Evolutionary conservation across 2,113 vertebrate genomes (phyloP), one percentile per base, ranked within the genome.

Genomic region (Channa argus): DNA sequence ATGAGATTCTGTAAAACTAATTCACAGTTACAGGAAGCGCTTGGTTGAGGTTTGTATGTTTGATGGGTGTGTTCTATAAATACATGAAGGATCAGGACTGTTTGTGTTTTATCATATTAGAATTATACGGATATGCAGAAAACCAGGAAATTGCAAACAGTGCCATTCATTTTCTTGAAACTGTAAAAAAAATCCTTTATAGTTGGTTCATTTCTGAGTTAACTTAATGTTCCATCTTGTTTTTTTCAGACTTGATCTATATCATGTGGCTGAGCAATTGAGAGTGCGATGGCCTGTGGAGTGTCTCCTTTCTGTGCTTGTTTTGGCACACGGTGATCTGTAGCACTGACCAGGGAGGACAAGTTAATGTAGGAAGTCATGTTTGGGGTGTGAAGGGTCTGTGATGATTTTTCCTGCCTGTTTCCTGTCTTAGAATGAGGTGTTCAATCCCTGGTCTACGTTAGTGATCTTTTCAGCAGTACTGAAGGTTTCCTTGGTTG

Each of bases 381-480:
- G 65, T 53, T 68, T 59, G 38, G 34, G 85, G 82, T 77, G 86
- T 68, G 78, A 88, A 79, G 74, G 24, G 68, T 14, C 62, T 46
- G 15, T 49, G 77, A 79, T 54, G 75, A 24, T 41, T 78, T 67
- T 74, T 52, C 67, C 68, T 62, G 49, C 47, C 71, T 33, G 39
- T n/a, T 77, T 86, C 77, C 79, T 74, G 69, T 72, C 75, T 70
- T 69, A 24, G 56, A 24, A 24, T 24, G 67, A 75, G 60, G 74
- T 24, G 66, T 37, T 43, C 33, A 6, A 3, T 33, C 63, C 55
- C 52, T 15, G 24, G 53, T 58, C 39, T 24, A 34, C 54, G 14
- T 34, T 51, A 36, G 6, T 59, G 66, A 69, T 72, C 54, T 68
- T 5, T 87, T 63, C 74, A 62, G 59, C 74, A 82, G 74, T 12